A percentile compares a stretch with the other conserved stretches of the same genome.
These are phyloP conservation scores for Scomber japonicus DNA, from an alignment of 2,113 vertebrate species.

Conservation along the genomic window DNA sequence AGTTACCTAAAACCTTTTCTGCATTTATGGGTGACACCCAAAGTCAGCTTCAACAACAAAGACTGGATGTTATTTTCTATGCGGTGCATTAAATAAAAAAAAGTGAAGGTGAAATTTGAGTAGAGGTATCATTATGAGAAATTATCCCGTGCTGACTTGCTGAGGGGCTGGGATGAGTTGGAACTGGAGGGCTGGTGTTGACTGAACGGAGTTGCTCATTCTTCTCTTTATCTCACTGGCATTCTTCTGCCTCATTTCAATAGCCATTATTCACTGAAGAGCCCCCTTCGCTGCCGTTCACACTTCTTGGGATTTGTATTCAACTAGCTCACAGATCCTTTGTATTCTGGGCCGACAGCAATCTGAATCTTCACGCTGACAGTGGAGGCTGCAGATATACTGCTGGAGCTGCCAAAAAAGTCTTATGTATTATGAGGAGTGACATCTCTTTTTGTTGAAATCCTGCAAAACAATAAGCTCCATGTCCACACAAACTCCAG, in stretches of 20 bases:
- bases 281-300: constrained; percentile 70
- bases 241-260: constrained; percentile 82
- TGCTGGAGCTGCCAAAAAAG: constrained; percentile 15
- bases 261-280: constrained; percentile 76
- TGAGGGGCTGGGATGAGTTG: constrained; percentile 69
- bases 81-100: constrained; percentile 34
- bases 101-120: constrained; percentile 69
- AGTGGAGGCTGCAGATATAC: constrained; percentile 58
- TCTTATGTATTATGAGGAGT: constrained; percentile 48
- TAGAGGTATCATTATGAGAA: constrained; percentile 68
- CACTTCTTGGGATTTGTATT: constrained; percentile 81
- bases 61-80: constrained; percentile 42
- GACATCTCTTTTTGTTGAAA: constrained; percentile 42
- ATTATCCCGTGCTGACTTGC: constrained; percentile 57
- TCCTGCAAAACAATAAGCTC: constrained; percentile 19
- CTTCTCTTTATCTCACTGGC: constrained; percentile 76
- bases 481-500: constrained; percentile 6
- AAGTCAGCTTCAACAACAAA: constrained; percentile 47
- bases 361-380: constrained; percentile 65
- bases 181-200: constrained; percentile 64
- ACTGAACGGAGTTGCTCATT: constrained; percentile 68
- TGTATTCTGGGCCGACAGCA: constrained; percentile 69
- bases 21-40: constrained; percentile 46
- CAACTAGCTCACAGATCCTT: constrained; percentile 77
- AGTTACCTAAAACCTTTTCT: constrained; percentile 47